Conservation (phyloP, 2,113 vertebrate species). For the Channa maculata region DNA sequence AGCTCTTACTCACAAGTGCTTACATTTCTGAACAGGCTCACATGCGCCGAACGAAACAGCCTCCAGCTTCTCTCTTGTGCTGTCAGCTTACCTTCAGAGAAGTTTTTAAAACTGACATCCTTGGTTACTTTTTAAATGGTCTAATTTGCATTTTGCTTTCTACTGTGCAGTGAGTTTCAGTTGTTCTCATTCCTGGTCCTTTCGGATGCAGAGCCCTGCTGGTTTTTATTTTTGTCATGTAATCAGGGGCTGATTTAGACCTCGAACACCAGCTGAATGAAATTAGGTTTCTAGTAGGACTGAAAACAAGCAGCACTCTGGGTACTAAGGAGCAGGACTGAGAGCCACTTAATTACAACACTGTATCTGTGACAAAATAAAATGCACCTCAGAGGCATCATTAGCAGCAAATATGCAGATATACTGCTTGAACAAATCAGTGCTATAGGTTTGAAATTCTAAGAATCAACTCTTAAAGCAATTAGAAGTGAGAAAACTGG, state of each 20-base stretch:
- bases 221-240: constrained; percentile 71
- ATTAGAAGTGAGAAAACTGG: constrained; percentile 52
- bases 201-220: constrained; percentile 68
- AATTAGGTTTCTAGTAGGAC: constrained; percentile 68
- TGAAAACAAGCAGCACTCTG: constrained; percentile 63
- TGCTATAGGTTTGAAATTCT: constrained; percentile 43
- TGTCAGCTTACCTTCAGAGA: constrained; percentile 33
- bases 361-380: constrained; percentile 66
- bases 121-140: constrained; percentile 59
- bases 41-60: constrained; percentile 44
- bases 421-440: constrained; percentile 12
- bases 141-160: constrained; percentile 72
- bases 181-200: constrained; percentile 60
- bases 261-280: constrained; percentile 73
- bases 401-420: constrained; percentile 54
- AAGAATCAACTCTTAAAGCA: constrained; percentile 47
- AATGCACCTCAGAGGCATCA: constrained; percentile 68
- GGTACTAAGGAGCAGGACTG: constrained; percentile 62
- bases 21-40: constrained; percentile 60
- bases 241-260: constrained; percentile 78
- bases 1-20: constrained; percentile 72
- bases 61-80: constrained; percentile 29
- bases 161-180: constrained; percentile 40
- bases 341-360: constrained; percentile 67
- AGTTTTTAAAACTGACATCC: constrained; percentile 57